Conservation (phyloP, 2,797 vertebrate genomes). For the Sciaenops ocellatus region DNA sequence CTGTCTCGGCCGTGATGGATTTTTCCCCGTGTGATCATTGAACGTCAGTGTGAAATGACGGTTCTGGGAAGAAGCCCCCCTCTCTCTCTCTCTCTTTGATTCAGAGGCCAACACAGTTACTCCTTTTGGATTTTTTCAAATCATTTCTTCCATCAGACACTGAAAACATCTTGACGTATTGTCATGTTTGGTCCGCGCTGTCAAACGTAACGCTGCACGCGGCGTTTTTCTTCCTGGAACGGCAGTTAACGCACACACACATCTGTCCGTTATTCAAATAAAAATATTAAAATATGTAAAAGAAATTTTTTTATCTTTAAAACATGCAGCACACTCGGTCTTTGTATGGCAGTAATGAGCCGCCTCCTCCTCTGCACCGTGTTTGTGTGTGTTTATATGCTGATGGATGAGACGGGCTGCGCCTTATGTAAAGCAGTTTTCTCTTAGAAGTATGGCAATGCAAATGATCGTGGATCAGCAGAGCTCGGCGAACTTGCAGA, state of each 20-base stretch:
- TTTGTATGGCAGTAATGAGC: slow-evolving; percentile 17
- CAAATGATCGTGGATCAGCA: slow-evolving; percentile 30
- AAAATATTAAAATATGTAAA: too few species aligned
- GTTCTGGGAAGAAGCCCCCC: slow-evolving; percentile 12
- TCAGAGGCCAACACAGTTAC: slow-evolving; percentile 2
- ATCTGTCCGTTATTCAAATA: too few species aligned
- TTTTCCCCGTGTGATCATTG: slow-evolving; percentile 35
- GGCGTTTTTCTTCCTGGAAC: not conserved
- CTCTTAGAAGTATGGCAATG: slow-evolving; percentile 3
- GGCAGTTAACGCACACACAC: not conserved
- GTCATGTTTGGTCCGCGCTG: not conserved
- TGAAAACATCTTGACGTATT: slow-evolving; percentile 21
- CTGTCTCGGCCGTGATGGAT: slow-evolving; percentile 51
- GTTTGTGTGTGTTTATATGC: slow-evolving; percentile 30
- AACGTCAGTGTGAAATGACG: slow-evolving; percentile 24
- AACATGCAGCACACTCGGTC: not conserved
- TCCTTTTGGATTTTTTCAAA: slow-evolving; percentile 4
- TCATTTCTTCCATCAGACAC: slow-evolving; percentile 20
- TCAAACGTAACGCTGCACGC: too few species aligned
- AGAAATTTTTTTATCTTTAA: not conserved
- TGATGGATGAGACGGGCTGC: slow-evolving; percentile 48
- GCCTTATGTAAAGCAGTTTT: slow-evolving; percentile 38
- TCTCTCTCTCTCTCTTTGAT: slow-evolving; percentile 20
- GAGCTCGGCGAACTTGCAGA: slow-evolving; percentile 7
- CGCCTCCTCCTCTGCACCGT: slow-evolving; percentile 11